Evolutionary conservation across 2,888 invertebrate genomes (phyloP).

Genomic region (Schizaphis graminum): DNA sequence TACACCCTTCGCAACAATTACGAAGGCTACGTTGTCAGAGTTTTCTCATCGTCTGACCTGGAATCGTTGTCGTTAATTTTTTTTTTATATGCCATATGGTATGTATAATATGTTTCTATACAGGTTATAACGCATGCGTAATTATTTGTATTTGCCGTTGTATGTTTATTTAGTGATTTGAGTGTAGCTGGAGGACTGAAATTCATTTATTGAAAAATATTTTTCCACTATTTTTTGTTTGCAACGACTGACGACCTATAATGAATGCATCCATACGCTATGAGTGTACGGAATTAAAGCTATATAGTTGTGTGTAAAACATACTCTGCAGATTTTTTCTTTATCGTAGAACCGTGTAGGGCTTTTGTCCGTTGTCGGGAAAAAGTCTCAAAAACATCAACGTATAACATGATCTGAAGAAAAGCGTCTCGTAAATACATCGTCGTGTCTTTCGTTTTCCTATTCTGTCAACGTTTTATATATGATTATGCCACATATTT

Average conservation of each 20-base stretch:
- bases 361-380: background rate
- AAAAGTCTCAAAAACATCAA: background rate
- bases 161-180: background rate
- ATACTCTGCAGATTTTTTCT: background rate
- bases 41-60: background rate
- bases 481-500: background rate
- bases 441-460: background rate
- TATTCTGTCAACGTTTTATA: background rate
- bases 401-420: background rate
- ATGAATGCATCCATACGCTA: background rate
- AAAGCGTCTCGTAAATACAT: background rate
- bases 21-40: background rate
- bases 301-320: background rate
- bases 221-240: background rate
- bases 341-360: background rate
- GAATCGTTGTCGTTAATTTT: background rate
- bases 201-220: background rate
- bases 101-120: background rate
- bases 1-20: background rate
- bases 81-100: background rate
- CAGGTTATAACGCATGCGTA: background rate
- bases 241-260: background rate
- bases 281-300: background rate
- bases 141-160: background rate
- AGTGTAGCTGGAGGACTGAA: background rate